phyloP scores from a whole-genome alignment of 2,113 vertebrate species.

The Ellobius talpinus region DNA sequence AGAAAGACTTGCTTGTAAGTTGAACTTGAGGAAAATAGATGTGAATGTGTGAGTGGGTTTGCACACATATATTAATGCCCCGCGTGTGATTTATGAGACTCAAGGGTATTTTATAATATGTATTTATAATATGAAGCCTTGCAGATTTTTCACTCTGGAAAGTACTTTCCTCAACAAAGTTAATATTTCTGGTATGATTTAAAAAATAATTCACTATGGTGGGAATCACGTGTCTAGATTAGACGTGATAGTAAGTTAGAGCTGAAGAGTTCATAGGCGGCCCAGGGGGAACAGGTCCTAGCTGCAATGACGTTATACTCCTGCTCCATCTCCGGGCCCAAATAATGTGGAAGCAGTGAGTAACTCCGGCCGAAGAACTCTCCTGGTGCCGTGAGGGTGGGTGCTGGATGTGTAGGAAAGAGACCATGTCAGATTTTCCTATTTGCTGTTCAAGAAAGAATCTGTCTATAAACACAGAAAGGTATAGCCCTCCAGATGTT shows the following conservation, averaged over 20 bases:
- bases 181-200: background rate
- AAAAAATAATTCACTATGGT: background rate
- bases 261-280: conserved; percentile 40
- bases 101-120: background rate
- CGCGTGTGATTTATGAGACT: background rate
- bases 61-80: background rate
- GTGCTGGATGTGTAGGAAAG: conserved; percentile 80
- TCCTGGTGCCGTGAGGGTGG: conserved; percentile 72
- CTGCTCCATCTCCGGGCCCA: conserved; percentile 67
- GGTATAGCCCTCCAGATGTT: conserved; percentile 87
- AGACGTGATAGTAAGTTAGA: background rate
- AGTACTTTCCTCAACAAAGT: conserved; percentile 10
- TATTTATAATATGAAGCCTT: background rate
- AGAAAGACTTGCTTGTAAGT: background rate
- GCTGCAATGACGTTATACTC: conserved; percentile 64
- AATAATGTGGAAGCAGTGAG: conserved; percentile 85
- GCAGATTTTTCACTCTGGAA: conserved; percentile 41
- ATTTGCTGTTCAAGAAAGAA: conserved; percentile 87
- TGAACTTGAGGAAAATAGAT: conserved; percentile 55
- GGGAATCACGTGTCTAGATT: background rate
- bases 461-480: conserved; percentile 86
- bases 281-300: conserved; percentile 63
- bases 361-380: conserved; percentile 80
- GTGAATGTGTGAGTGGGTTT: conserved; percentile 19
- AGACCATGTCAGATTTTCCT: conserved; percentile 87